Conservation (phyloP, 2,797 vertebrate species). For the Platyrinchus mystaceus region DNA sequence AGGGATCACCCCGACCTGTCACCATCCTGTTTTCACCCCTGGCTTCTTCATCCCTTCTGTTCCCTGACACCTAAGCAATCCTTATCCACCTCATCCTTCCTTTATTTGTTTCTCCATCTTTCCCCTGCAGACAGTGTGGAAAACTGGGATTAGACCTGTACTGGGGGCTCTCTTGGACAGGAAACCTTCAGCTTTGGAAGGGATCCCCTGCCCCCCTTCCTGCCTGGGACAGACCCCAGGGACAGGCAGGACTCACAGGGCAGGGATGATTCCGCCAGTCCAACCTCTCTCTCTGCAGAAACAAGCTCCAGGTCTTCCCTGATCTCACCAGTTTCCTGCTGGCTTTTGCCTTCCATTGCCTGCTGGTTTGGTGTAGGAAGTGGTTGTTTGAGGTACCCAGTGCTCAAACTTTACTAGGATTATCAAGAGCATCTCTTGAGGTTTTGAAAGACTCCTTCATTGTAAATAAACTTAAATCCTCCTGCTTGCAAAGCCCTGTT, state of each 20-base stretch:
- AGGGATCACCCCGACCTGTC: background rate
- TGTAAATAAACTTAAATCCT: background rate
- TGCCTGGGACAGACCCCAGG: background rate
- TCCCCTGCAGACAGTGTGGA: background rate
- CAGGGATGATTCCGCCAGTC: background rate
- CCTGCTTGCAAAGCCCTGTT: background rate
- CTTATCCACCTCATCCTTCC: background rate
- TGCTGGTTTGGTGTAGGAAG: background rate
- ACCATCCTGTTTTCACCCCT: background rate
- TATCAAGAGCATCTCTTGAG: background rate
- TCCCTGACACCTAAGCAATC: background rate
- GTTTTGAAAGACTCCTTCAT: background rate
- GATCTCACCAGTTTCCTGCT: background rate
- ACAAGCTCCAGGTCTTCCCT: background rate
- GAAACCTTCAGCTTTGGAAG: background rate
- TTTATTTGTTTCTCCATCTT: background rate
- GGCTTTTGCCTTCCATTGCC: background rate
- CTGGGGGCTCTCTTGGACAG: background rate
- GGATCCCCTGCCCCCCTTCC: background rate
- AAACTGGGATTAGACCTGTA: background rate
- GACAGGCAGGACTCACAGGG: background rate
- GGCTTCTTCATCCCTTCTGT: background rate
- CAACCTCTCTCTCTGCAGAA: background rate
- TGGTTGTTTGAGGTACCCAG: background rate
- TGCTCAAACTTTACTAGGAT: background rate